Base-by-base conservation (phyloP, 2,888 invertebrate genomes). In the Drosophila greeni region DNA sequence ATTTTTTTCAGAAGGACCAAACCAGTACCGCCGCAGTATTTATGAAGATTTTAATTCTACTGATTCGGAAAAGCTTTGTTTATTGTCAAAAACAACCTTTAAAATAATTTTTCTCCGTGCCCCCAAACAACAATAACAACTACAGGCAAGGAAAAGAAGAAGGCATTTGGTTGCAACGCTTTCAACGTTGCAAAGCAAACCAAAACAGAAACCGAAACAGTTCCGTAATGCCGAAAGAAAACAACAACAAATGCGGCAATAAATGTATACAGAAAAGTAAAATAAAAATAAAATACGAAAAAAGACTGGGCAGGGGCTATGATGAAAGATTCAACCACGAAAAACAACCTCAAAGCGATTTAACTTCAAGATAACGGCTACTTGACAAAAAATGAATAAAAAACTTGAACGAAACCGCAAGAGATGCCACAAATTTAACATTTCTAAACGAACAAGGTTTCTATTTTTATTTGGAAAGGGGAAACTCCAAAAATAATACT, bases 171-270 rank as follows among this genome's bases (percentile, higher is more conserved):
- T 78, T 81, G 76, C 82, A 81, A 75, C 78, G 48, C 48, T 54
- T 54, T 54, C 34, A 48, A 54, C 55, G 18, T 55, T 18, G 76
- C 57, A 53, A 60, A 45, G 54, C 59, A 68, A 74, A 79, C 56
- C 66, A 66, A 74, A 76, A 79, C 73, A 70, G 78, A 81, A 81
- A 77, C 79, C 70, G 79, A 82, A 77, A 77, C 79, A 77, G 82
- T 77, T 77, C 82, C 79, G 79, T 71, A 77, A 82, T 78, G 76
- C 69, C 67, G 66, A 65, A 73, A 73, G 73, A 75, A 72, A 75
- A 76, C 78, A 75, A 73, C 39, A 61, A 67, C 61, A 76, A 57
- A 36, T 47, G 58, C 66, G 52, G 65, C 33, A 61, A 64, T 51
- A 65, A 60, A 60, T 53, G 37, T 40, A 48, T 48, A 37, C 12